Conservation (phyloP, 1,140 invertebrate species). For the Pogonomyrmex californicus region DNA sequence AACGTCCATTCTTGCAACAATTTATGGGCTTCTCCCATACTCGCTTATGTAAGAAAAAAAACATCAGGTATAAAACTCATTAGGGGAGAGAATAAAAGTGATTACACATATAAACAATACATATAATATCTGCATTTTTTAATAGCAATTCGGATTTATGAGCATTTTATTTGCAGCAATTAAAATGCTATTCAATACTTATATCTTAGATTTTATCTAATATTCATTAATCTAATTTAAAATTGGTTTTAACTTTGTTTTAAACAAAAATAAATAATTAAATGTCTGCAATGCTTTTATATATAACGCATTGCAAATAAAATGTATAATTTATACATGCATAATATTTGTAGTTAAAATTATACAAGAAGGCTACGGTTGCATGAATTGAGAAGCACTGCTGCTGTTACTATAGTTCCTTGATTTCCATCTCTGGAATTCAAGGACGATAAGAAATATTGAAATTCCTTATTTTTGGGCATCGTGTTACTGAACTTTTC, state of each 20-base stretch:
- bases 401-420: constrained; percentile 2
- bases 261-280: not conserved
- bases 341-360: constrained; percentile 10
- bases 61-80: not conserved
- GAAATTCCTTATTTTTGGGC: not conserved
- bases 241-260: not conserved
- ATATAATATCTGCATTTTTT: not conserved
- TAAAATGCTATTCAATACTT: not conserved
- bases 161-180: not conserved
- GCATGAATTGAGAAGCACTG: constrained; percentile 67
- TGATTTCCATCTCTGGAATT: constrained; percentile 64
- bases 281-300: not conserved
- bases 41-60: not conserved
- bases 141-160: not conserved
- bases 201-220: not conserved
- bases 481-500: not conserved
- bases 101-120: not conserved
- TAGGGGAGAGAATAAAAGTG: not conserved
- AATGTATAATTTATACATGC: constrained; percentile 35
- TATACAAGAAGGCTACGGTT: not conserved
- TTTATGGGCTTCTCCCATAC: not conserved
- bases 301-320: not conserved
- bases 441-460: constrained; percentile 18
- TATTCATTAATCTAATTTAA: not conserved
- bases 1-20: not conserved